These are phyloP conservation scores for Bradypodion pumilum DNA, from an alignment of 2,797 vertebrate genomes.

Conservation along the genomic window DNA sequence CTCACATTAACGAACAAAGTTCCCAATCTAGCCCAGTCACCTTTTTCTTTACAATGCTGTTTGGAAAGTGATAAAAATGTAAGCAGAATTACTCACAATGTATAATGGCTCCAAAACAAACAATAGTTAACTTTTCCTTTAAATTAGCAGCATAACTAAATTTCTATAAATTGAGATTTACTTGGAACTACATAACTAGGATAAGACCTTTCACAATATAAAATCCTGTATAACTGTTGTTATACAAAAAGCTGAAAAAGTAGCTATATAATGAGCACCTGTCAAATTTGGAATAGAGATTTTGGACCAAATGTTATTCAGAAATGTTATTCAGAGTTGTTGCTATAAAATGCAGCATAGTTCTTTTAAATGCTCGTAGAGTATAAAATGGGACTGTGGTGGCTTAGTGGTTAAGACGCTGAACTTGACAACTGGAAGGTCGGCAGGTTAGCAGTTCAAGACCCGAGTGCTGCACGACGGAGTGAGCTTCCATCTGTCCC, in stretches of 20 bases:
- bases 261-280: neutral
- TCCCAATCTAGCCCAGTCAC: conserved; percentile 87
- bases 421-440: too few species aligned
- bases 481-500: too few species aligned
- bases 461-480: too few species aligned
- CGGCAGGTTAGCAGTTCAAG: too few species aligned
- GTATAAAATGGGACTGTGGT: too few species aligned
- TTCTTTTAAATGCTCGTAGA: neutral
- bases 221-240: neutral
- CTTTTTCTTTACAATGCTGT: conserved; percentile 86
- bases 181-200: neutral
- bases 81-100: neutral
- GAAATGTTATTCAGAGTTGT: neutral
- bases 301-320: neutral
- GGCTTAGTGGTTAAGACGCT: too few species aligned
- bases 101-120: neutral
- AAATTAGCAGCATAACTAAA: neutral
- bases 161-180: neutral
- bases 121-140: neutral
- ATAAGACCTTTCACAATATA: neutral
- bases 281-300: neutral
- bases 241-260: neutral
- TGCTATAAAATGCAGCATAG: neutral
- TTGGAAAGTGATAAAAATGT: conserved; percentile 47
- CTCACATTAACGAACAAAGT: conserved; percentile 80